Conservation (phyloP, 2,888 invertebrate genomes). For the Torymus tubicola region DNA sequence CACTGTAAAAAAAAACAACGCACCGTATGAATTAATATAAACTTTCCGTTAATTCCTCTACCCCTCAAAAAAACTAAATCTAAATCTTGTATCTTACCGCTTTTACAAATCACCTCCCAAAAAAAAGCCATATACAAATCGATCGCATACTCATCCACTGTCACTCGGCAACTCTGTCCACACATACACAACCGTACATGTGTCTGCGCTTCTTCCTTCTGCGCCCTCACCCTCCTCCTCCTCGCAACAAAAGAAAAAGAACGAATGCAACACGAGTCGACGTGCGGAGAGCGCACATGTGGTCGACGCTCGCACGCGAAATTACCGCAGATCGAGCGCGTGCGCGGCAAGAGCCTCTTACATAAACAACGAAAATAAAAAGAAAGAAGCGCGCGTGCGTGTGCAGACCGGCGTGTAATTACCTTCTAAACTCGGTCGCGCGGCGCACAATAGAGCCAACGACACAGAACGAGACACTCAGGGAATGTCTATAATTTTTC, state of each 20-base stretch:
- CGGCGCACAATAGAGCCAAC: neutral
- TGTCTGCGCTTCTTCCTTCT: no score
- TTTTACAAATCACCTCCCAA: no score
- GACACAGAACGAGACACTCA: neutral
- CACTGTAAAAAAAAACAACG: no score
- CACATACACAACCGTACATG: no score
- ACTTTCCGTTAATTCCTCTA: no score
- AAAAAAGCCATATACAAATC: no score
- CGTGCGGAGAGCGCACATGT: slow-evolving; percentile 28
- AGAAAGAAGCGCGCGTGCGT: neutral
- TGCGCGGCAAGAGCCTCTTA: neutral
- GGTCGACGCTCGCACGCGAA: slow-evolving; percentile 23
- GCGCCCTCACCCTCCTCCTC: no score
- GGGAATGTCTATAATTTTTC: neutral
- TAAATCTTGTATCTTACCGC: no score
- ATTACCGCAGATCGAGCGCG: slow-evolving; percentile 40
- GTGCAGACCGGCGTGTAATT: neutral
- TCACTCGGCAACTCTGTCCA: no score
- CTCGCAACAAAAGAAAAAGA: neutral
- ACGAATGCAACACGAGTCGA: neutral
- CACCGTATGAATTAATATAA: no score
- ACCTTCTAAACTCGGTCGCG: neutral
- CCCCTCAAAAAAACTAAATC: no score
- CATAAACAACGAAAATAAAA: slow-evolving; percentile 13
- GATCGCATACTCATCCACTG: no score